These are phyloP conservation scores for Callopanchax toddi DNA, from an alignment of 2,113 vertebrate genomes.

Conservation along the genomic window DNA sequence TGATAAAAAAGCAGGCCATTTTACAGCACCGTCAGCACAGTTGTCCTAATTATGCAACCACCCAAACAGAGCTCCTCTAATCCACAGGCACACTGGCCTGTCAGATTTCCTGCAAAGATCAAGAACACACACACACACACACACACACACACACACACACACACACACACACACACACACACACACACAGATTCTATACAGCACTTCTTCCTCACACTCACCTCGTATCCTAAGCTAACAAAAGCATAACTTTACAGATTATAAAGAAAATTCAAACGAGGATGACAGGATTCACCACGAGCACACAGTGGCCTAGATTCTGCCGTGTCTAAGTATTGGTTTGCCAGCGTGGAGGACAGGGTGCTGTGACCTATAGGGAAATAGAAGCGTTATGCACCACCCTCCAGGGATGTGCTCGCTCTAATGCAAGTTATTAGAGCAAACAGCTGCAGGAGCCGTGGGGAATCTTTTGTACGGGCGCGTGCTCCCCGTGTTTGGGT, in stretches of 20 bases:
- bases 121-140: constrained; percentile 32
- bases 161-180: constrained; percentile 9
- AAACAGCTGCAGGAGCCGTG: constrained; percentile 62
- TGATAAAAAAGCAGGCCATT: constrained; percentile 44
- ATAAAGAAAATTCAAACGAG: constrained; percentile 42
- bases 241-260: constrained; percentile 32
- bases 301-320: constrained; percentile 54
- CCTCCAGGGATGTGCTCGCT: constrained; percentile 63
- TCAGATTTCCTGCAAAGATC: constrained; percentile 62
- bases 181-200: not conserved
- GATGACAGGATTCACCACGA: constrained; percentile 51
- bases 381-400: constrained; percentile 35
- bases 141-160: constrained; percentile 10
- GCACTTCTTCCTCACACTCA: constrained; percentile 26
- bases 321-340: constrained; percentile 35
- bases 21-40: constrained; percentile 62
- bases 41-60: constrained; percentile 79
- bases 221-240: constrained; percentile 22
- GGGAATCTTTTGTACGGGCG: constrained; percentile 43
- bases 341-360: constrained; percentile 47
- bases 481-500: constrained; percentile 33
- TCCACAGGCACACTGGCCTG: constrained; percentile 64
- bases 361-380: constrained; percentile 44
- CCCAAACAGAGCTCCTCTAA: constrained; percentile 69
- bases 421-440: constrained; percentile 70